Percentiles rank a stretch among this genome's conserved stretches.
phyloP scores from a whole-genome alignment of 2,113 vertebrate genomes.

The Hipposideros armiger region DNA sequence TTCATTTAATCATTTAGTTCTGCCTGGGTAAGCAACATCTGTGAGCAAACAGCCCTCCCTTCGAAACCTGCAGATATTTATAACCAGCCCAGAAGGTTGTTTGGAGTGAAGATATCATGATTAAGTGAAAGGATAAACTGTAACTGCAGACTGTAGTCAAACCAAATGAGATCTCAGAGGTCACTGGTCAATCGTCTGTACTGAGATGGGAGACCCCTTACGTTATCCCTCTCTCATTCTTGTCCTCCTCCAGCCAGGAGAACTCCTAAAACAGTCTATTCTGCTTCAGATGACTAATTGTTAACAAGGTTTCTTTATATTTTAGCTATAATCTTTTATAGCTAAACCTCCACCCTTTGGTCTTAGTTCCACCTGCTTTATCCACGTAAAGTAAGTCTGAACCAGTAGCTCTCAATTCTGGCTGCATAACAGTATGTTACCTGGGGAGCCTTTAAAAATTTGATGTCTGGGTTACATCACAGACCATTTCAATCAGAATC shows the following conservation, averaged over 20 bases:
- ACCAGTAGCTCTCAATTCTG: background rate
- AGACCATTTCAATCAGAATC: background rate
- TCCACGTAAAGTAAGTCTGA: background rate
- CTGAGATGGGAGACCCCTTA: background rate
- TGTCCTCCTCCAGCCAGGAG: background rate
- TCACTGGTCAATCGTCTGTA: background rate
- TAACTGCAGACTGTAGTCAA: background rate
- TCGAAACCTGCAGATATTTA: slow-evolving; percentile 18
- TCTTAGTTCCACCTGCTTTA: background rate
- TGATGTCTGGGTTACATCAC: rapidly evolving
- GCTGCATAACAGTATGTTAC: background rate
- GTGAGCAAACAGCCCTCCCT: background rate
- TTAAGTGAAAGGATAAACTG: background rate
- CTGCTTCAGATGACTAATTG: background rate
- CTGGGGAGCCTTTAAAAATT: background rate
- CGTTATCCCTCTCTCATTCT: background rate
- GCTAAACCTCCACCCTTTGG: background rate
- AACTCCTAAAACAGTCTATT: background rate
- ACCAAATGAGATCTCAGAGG: background rate
- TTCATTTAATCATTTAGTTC: slow-evolving; percentile 73
- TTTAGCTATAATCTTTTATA: background rate
- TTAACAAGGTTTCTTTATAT: background rate
- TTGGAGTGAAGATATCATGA: background rate
- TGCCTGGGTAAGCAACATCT: slow-evolving; percentile 52
- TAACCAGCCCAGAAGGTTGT: background rate